Evolutionary conservation across 2,797 vertebrate genomes (phyloP).

Genomic region (Apogon hyalosoma): DNA sequence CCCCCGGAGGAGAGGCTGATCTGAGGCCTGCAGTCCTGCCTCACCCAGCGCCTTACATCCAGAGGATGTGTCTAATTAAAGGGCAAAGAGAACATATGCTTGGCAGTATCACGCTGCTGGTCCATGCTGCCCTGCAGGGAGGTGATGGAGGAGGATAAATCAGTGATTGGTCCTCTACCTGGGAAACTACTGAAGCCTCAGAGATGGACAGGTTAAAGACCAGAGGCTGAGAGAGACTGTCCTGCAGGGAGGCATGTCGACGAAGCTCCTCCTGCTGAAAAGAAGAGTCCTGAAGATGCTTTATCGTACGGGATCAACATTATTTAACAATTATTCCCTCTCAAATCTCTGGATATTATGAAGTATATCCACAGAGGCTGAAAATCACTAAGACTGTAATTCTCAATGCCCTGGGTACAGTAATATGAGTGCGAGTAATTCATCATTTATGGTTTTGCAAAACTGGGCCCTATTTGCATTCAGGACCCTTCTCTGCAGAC

Average conservation of each 20-base stretch:
- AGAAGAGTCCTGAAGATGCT: slow-evolving; percentile 10
- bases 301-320: neutral
- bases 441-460: slow-evolving; percentile 16
- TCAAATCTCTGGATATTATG: neutral
- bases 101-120: slow-evolving; percentile 27
- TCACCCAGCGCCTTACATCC: slow-evolving; percentile 22
- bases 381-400: neutral
- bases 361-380: neutral
- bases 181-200: slow-evolving; percentile 48
- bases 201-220: slow-evolving; percentile 23
- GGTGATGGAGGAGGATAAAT: slow-evolving; percentile 8
- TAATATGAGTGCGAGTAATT: neutral
- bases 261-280: neutral
- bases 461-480: slow-evolving; percentile 15
- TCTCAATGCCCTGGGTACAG: neutral
- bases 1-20: slow-evolving; percentile 97
- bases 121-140: slow-evolving; percentile 1
- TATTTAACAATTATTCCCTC: neutral
- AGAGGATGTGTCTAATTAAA: slow-evolving; percentile 35
- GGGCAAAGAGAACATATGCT: slow-evolving; percentile 10
- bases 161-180: slow-evolving; percentile 26
- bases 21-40: slow-evolving; percentile 65
- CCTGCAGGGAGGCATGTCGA: neutral
- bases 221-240: slow-evolving; percentile 13
- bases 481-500: neutral